Base-by-base conservation (phyloP, 2,888 invertebrate genomes). In the Eupithecia pulchellata region DNA sequence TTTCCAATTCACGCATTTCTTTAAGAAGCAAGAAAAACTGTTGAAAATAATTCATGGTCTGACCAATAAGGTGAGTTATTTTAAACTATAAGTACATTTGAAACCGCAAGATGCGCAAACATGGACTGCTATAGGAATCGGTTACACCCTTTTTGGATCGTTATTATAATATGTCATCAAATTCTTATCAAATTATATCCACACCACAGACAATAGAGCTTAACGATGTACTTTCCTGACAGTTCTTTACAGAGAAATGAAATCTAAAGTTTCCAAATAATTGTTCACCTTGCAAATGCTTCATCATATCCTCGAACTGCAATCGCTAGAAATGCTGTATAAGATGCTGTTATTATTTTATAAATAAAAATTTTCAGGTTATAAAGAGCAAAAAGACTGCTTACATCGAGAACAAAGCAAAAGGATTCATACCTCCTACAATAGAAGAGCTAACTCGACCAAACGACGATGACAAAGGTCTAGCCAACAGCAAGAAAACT, bases 11-110 rank as follows among this genome's bases (percentile, higher is more conserved):
- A 96, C 97, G 5, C 95, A 95, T 34, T 95, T 97, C 86, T 96
- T 95, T 61, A 95, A 96, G 81, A 95, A 96, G 78, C 97, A 97
- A 85, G 94, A 95, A 13, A 91, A 95, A 67, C 95, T 97, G 29
- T 92, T 97, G 75, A 91, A 92, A 65, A 95, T 96, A 72, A 97
- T 97, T 77, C 96, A 97, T 85, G 96, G 97, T 67, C 94, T 97
- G 68, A 97, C 97, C 0, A 96, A 96, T 77, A 97, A 96, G 89
- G 97, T 96, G 76, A 70, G 55, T 39, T 17, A 29, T 52, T 25
- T 52, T 11, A 25, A 47, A 9, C 11, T 39, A 5, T 14, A 39
- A n/a, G 2, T 6, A 8, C 42, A 42, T 42, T 42, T 42, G 2
- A n/a, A 39, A 42, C 6, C 42, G n/a, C n/a, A 42, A n/a, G 2